A percentile compares a stretch with the other conserved stretches of the same genome.
phyloP scores from a whole-genome alignment of 2,113 vertebrate species.

The Ploceus nigricollis region DNA sequence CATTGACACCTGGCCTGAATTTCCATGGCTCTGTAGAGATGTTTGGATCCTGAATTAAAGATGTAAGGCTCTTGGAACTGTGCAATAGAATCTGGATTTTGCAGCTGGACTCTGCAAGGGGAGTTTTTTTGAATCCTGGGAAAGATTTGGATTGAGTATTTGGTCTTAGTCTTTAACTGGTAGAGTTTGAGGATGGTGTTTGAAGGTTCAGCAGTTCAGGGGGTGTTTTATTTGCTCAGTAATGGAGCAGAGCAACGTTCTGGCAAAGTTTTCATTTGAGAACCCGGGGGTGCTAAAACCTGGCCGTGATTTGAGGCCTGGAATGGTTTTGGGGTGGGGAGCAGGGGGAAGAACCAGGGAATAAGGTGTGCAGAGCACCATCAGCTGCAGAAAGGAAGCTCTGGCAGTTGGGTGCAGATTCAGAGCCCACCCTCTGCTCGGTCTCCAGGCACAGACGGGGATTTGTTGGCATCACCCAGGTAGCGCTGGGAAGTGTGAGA shows the following conservation, averaged over 20 bases:
- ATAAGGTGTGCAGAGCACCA: not conserved
- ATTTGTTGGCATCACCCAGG: conserved; percentile 1
- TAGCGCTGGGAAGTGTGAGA: conserved; percentile 47
- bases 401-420: not conserved
- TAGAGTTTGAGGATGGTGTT: not conserved
- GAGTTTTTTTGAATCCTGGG: not conserved
- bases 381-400: not conserved
- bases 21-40: not conserved
- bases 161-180: not conserved
- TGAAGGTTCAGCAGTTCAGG: not conserved
- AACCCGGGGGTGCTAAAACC: not conserved
- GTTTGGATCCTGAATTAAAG: not conserved
- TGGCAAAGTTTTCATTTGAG: not conserved
- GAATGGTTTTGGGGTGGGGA: not conserved
- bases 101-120: not conserved
- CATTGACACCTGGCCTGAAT: not conserved
- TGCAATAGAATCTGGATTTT: not conserved
- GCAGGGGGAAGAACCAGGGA: not conserved
- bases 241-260: not conserved
- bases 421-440: not conserved
- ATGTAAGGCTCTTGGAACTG: not conserved
- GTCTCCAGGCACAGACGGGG: conserved; percentile 42
- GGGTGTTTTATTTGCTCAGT: not conserved
- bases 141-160: not conserved
- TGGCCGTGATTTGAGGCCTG: rapidly evolving